These are phyloP conservation scores for Scartelaos histophorus DNA, from an alignment of 2,113 vertebrate species.

Conservation along the genomic window DNA sequence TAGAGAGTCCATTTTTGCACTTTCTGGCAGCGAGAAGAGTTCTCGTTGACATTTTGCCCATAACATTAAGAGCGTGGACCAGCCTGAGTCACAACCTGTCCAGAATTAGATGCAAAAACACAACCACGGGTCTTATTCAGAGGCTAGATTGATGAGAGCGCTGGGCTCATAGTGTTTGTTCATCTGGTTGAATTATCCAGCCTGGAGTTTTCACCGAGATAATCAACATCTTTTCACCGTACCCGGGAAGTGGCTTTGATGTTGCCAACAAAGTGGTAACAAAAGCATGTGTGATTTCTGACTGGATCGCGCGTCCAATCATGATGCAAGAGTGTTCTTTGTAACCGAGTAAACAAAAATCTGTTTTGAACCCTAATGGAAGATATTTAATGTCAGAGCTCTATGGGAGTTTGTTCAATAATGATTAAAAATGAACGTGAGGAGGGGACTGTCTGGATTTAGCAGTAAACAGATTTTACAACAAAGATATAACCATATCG, in stretches of 20 bases:
- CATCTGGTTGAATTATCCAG: slow-evolving; percentile 7
- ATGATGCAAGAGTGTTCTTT: slow-evolving; percentile 34
- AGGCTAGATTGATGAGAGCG: slow-evolving; percentile 9
- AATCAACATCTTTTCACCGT: slow-evolving; percentile 46
- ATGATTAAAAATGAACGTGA: too few relatives aligned
- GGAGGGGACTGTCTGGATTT: too few relatives aligned
- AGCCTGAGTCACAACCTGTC: slow-evolving; percentile 13
- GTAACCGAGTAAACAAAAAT: slow-evolving; percentile 10
- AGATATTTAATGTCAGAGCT: neutral
- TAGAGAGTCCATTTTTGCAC: slow-evolving; percentile 5
- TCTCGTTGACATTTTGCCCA: neutral
- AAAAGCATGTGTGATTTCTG: slow-evolving; percentile 20
- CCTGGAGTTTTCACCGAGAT: slow-evolving; percentile 14
- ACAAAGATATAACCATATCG: too few relatives aligned
- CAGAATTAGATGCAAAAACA: neutral
- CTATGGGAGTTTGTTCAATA: neutral
- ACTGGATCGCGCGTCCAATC: slow-evolving; percentile 34
- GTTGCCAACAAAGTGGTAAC: slow-evolving; percentile 25
- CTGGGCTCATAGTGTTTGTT: neutral
- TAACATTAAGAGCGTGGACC: neutral
- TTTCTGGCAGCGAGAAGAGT: neutral
- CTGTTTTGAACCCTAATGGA: slow-evolving; percentile 10
- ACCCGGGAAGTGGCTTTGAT: slow-evolving; percentile 25
- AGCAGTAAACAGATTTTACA: too few relatives aligned
- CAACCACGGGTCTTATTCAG: neutral